A percentile compares a stretch with the other conserved stretches of the same genome.
phyloP scores from a whole-genome alignment of 2,888 invertebrate genomes.

The Nephrotoma appendiculata region DNA sequence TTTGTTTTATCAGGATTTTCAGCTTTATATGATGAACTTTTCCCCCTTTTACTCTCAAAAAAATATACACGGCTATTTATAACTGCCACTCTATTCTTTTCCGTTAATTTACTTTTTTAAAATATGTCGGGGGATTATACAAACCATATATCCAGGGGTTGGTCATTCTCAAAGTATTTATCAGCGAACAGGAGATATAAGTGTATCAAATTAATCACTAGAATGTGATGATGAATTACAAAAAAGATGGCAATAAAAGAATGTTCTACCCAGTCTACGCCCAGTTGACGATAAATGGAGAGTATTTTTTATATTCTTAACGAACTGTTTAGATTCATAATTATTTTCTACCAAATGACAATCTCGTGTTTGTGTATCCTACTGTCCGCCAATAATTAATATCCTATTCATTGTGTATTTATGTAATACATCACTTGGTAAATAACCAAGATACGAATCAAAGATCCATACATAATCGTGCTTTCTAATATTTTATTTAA shows the following conservation, averaged over 20 bases:
- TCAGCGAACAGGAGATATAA: background rate
- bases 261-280: background rate
- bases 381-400: background rate
- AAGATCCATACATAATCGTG: background rate
- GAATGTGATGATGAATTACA: background rate
- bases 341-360: background rate
- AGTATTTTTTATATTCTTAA: background rate
- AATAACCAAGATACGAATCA: background rate
- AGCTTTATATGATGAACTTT: background rate
- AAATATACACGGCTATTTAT: background rate
- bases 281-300: background rate
- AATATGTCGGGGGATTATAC: background rate
- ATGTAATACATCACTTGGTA: background rate
- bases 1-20: background rate
- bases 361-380: background rate
- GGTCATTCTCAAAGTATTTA: background rate
- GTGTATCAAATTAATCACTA: background rate
- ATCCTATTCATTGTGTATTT: background rate
- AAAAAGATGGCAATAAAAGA: background rate
- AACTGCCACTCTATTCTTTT: background rate
- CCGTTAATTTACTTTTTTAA: background rate
- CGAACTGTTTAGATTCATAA: background rate
- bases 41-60: background rate
- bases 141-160: background rate
- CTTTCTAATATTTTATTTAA: background rate